phyloP scores from a whole-genome alignment of 2,888 invertebrate species.

The Mythimna loreyi region DNA sequence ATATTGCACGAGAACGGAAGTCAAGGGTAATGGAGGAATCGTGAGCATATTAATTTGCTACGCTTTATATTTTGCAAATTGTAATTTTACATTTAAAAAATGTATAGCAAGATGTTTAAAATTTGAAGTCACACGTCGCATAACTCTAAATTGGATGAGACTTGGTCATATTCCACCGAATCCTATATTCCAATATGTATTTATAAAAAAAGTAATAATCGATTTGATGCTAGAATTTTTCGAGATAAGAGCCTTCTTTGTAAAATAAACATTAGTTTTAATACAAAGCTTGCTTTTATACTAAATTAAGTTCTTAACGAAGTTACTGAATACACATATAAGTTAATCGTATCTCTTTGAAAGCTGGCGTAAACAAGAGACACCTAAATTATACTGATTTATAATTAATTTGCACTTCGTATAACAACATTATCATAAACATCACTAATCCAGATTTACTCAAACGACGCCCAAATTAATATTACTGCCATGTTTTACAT shows the following conservation, averaged over 20 bases:
- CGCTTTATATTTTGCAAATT: background rate
- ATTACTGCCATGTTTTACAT: conserved; percentile 36
- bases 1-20: conserved; percentile 42
- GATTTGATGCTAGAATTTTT: no score
- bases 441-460: conserved; percentile 42
- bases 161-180: no score
- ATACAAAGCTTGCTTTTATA: background rate
- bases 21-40: conserved; percentile 23
- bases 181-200: no score
- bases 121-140: no score
- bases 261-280: no score
- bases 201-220: no score
- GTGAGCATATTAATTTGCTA: conserved; percentile 10
- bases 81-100: background rate
- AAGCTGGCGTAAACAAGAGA: conserved; percentile 8
- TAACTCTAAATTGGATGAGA: no score
- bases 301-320: no score
- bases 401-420: conserved; percentile 11
- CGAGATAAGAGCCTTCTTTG: no score
- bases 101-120: no score
- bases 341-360: background rate
- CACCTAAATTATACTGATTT: conserved; percentile 4
- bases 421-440: conserved; percentile 39
- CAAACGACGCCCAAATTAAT: conserved; percentile 31
- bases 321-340: no score